A percentile compares a stretch with the other conserved stretches of the same genome.
Evolutionary conservation across 2,888 invertebrate genomes (phyloP).

Genomic region (Torymus auratus): DNA sequence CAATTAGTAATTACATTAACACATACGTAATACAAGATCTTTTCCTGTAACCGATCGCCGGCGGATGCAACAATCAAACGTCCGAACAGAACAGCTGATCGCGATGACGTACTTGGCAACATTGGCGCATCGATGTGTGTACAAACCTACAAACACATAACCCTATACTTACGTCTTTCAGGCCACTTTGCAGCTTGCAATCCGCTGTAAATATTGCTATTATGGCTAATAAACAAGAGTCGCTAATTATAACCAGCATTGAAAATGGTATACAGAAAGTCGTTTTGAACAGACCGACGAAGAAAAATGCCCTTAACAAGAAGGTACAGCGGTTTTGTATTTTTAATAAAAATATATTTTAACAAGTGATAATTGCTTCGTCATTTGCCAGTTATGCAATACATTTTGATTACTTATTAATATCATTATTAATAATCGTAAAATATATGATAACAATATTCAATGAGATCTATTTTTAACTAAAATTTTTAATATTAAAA

Average conservation of each 20-base stretch:
- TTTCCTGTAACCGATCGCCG: background rate
- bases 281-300: conserved; percentile 85
- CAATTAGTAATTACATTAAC: background rate
- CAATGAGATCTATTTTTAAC: no score
- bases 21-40: background rate
- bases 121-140: no score
- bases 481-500: background rate
- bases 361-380: background rate
- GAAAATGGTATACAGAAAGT: conserved; percentile 80
- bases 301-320: conserved; percentile 87
- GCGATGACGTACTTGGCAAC: background rate
- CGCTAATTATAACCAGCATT: conserved; percentile 32
- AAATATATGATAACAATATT: no score
- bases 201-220: background rate
- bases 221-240: conserved; percentile 14
- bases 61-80: background rate
- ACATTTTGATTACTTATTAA: no score
- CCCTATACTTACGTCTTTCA: no score
- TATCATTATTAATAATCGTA: no score
- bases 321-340: conserved; percentile 59
- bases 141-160: no score
- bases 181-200: no score
- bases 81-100: background rate
- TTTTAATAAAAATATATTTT: background rate
- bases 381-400: background rate